Evolutionary conservation across 1,140 invertebrate species (phyloP).

Genomic region (Drosophila ercepeae): DNA sequence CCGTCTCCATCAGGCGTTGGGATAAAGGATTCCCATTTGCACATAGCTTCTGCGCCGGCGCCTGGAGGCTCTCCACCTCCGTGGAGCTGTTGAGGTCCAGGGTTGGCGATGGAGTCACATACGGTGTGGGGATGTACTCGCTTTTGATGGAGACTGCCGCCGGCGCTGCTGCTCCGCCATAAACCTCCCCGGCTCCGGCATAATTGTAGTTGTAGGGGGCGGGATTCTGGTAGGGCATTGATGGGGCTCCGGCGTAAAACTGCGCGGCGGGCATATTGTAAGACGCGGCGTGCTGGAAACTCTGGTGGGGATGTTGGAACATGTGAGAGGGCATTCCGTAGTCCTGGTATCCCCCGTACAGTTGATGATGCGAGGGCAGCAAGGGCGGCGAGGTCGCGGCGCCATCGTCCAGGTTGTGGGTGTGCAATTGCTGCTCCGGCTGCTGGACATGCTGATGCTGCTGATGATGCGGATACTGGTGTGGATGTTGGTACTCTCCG

Average conservation of each 20-base stretch:
- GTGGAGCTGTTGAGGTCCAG: constrained; percentile 78
- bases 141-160: constrained; percentile 50
- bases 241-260: constrained; percentile 56
- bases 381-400: constrained; percentile 39
- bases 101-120: constrained; percentile 79
- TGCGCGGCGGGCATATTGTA: constrained; percentile 65
- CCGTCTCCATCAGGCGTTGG: constrained; percentile 43
- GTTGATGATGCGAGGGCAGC: constrained; percentile 47
- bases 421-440: constrained; percentile 46
- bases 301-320: constrained; percentile 65
- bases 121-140: constrained; percentile 78
- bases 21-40: constrained; percentile 7
- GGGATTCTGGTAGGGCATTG: constrained; percentile 56
- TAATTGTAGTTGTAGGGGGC: constrained; percentile 67
- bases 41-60: constrained; percentile 48
- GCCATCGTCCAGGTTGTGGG: constrained; percentile 56
- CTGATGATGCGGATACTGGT: constrained; percentile 43
- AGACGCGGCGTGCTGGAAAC: constrained; percentile 43
- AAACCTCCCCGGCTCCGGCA: constrained; percentile 34
- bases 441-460: constrained; percentile 50
- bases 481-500: constrained; percentile 60
- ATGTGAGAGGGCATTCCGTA: constrained; percentile 66
- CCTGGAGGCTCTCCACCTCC: constrained; percentile 64
- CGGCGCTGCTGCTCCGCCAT: constrained; percentile 31
- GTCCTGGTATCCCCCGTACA: constrained; percentile 64